These are phyloP conservation scores for Polyommatus iphigenia DNA, from an alignment of 2,888 invertebrate genomes.

Conservation along the genomic window DNA sequence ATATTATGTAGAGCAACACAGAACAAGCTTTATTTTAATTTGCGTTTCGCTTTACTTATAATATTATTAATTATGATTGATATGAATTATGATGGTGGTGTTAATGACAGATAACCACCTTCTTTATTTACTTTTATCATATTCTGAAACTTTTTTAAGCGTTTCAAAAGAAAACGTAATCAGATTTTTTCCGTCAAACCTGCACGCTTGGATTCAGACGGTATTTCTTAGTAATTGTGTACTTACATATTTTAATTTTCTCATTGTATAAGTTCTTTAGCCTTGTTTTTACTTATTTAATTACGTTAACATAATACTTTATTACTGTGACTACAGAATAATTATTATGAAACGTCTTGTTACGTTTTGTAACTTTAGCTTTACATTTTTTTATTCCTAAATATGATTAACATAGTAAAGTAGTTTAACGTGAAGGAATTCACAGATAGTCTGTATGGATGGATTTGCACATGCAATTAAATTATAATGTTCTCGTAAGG, in stretches of 20 bases:
- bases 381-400: background rate
- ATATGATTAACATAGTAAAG: too few species aligned
- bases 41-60: too few species aligned
- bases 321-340: background rate
- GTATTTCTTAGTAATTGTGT: background rate
- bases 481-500: background rate
- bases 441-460: too few species aligned
- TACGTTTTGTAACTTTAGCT: background rate
- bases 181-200: background rate
- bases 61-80: too few species aligned
- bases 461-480: too few species aligned
- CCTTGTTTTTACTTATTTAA: slow-evolving; percentile 7
- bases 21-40: too few species aligned
- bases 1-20: too few species aligned
- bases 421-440: too few species aligned
- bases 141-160: too few species aligned
- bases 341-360: background rate
- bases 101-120: too few species aligned
- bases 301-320: slow-evolving; percentile 5
- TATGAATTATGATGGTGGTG: too few species aligned
- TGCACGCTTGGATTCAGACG: background rate
- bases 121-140: too few species aligned
- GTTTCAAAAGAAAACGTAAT: background rate
- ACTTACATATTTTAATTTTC: background rate
- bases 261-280: background rate